Evolutionary conservation across 2,797 vertebrate genomes (phyloP), one percentile per base, ranked within the genome.

Genomic region (Serranus cabrilla): DNA sequence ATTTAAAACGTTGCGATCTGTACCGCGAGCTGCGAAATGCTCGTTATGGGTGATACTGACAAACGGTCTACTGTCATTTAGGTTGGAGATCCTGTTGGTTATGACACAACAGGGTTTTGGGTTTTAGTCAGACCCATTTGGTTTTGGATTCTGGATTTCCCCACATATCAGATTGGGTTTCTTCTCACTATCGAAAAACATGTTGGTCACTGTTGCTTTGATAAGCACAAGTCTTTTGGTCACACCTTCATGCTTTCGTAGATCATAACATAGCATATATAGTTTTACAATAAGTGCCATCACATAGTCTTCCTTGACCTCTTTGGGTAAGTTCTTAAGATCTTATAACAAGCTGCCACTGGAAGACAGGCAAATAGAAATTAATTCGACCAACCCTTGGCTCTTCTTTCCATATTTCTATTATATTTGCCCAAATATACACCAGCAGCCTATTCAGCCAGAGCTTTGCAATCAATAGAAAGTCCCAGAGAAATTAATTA

Each of bases 401-500:
- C 80, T 75, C 58, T 43, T 69, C 63, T 76, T 66, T 74, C 21
- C 75, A 78, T 68, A 81, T 81, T 63, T 60, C 37, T 81, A 71
- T 79, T 77, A 72, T 72, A 83, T 78, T 74, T 83, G 54, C 43
- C 43, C 77, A 81, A 74, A 83, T 11, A 49, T 54, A 56, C 42
- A 46, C 61, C 56, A 58, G 50, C 58, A 64, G 51, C 62, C 63
- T 71, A 67, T 74, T 81, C 75, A 68, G 57, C 59, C 51, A 62
- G 47, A 79, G 74, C 80, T 89, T 81, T 75, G n/a, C 66, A 86
- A 90, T 90, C 84, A 82, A 84, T 78, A 74, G 59, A 56, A 87
- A 78, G 69, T 91, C 91, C 91, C 91, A 62, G 47, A 83, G 90
- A 93, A 93, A 95, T 93, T 86, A 92, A 93, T 94, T 93, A 93